Conservation (phyloP, 2,797 vertebrate genomes). For the Neostethus bicornis region DNA sequence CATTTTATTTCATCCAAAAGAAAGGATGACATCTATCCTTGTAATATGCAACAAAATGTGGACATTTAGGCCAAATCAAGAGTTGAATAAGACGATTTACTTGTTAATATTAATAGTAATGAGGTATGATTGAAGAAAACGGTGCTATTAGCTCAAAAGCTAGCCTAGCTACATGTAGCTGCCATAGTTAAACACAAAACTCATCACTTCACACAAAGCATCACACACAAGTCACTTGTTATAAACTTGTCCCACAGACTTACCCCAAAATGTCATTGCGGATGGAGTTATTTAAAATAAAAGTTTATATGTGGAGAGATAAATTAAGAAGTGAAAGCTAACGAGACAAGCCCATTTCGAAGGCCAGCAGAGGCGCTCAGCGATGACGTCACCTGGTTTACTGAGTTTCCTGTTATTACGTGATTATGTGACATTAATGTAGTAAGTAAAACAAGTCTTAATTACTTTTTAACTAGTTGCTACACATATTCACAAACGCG, state of each 20-base stretch:
- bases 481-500: too few relatives aligned
- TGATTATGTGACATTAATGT: background rate
- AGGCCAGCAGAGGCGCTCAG: slow-evolving; percentile 82
- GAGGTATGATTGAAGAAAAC: slow-evolving; percentile 36
- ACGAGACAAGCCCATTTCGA: slow-evolving; percentile 79
- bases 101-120: slow-evolving; percentile 13
- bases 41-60: background rate
- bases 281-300: slow-evolving; percentile 41
- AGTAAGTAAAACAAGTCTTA: background rate
- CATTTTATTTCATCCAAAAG: background rate
- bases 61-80: background rate
- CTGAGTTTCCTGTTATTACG: slow-evolving; percentile 60
- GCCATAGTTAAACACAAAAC: slow-evolving; percentile 49
- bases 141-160: slow-evolving; percentile 62
- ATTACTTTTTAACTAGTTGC: background rate
- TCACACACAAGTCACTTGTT: background rate
- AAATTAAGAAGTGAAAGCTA: slow-evolving; percentile 75
- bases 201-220: slow-evolving; percentile 23
- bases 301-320: slow-evolving; percentile 56
- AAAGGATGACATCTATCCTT: slow-evolving; percentile 23
- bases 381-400: slow-evolving; percentile 76
- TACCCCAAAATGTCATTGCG: slow-evolving; percentile 84
- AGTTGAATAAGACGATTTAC: background rate
- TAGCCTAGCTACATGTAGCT: too few relatives aligned
- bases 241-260: slow-evolving; percentile 19